phyloP scores from a whole-genome alignment of 2,888 invertebrate genomes.

The Uloborus plumipes region DNA sequence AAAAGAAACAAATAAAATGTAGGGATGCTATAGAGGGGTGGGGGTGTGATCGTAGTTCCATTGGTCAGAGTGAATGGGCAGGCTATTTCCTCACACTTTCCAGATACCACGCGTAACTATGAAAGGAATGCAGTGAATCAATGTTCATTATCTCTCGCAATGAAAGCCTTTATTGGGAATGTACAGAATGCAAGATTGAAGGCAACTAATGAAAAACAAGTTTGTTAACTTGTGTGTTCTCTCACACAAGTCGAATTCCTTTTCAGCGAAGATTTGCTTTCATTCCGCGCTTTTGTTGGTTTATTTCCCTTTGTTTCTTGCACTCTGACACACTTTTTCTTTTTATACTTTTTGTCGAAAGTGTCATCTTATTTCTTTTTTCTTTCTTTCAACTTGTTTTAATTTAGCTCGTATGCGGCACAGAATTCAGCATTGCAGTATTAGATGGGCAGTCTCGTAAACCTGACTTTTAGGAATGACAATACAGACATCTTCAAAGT shows the following conservation, averaged over 20 bases:
- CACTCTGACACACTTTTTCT: slow-evolving; percentile 7
- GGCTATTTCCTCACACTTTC: slow-evolving; percentile 7
- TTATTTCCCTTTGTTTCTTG: slow-evolving; percentile 23
- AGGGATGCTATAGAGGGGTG: neutral
- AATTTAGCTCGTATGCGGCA: too few relatives aligned
- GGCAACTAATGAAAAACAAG: slow-evolving; percentile 55
- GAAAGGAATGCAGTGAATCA: slow-evolving; percentile 60
- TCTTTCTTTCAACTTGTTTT: neutral
- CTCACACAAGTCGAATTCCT: too few relatives aligned
- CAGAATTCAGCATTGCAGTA: too few relatives aligned
- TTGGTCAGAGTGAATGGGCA: slow-evolving; percentile 25
- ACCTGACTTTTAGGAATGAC: too few relatives aligned
- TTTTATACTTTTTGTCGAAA: slow-evolving; percentile 5
- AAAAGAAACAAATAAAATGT: neutral
- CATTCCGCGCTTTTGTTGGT: neutral
- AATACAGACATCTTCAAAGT: too few relatives aligned
- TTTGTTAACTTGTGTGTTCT: slow-evolving; percentile 39
- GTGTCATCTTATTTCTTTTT: slow-evolving; percentile 2
- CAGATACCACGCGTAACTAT: slow-evolving; percentile 14
- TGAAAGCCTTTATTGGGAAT: slow-evolving; percentile 58
- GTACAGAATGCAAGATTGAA: slow-evolving; percentile 59
- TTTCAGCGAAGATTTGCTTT: neutral
- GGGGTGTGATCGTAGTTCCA: neutral
- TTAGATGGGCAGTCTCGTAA: too few relatives aligned
- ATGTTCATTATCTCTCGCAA: slow-evolving; percentile 59